Conservation (phyloP, 2,113 vertebrate genomes). For the Galbula dea region DNA sequence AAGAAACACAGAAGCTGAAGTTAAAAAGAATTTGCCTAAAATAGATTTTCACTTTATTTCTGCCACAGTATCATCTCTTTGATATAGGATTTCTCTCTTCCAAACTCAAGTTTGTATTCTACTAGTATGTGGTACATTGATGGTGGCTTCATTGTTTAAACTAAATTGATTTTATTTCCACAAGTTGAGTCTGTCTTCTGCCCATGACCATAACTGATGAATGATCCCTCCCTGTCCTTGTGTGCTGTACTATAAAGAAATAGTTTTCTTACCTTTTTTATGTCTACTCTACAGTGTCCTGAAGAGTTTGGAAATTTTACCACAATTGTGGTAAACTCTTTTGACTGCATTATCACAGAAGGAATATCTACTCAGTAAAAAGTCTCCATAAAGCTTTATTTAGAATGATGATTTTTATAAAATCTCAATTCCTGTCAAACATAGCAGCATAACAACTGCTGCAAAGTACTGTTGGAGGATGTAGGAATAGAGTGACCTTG, state of each 20-base stretch:
- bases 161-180: too few species aligned
- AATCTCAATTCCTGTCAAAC: not conserved
- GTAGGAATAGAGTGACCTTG: not conserved
- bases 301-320: not conserved
- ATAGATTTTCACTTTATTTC: not conserved
- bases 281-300: fast-evolving
- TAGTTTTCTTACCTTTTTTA: not conserved
- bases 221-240: too few species aligned
- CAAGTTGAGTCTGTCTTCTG: too few species aligned
- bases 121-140: too few species aligned
- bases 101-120: not conserved
- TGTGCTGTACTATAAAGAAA: not conserved
- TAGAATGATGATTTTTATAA: not conserved
- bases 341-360: not conserved
- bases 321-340: not conserved
- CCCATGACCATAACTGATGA: too few species aligned
- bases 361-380: not conserved
- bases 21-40: not conserved
- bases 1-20: not conserved
- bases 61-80: not conserved
- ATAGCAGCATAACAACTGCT: not conserved
- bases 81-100: not conserved
- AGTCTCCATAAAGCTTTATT: not conserved
- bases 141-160: too few species aligned
- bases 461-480: not conserved